Evolutionary conservation across 53 echinoderm and acorn worm genomes (phyloP).

Genomic region (Stichopus horrens): DNA sequence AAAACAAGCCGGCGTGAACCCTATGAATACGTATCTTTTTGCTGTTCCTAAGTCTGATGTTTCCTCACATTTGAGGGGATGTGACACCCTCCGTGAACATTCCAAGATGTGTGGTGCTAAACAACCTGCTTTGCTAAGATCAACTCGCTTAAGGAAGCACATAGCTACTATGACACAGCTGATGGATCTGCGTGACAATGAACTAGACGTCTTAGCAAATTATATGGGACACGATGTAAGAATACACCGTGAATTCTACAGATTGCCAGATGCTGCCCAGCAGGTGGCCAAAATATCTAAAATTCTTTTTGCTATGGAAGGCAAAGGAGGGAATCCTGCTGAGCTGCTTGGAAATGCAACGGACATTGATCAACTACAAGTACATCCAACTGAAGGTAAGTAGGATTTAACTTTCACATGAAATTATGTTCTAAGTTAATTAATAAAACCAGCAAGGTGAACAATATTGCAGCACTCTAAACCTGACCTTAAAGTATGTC

Average conservation of each 20-base stretch:
- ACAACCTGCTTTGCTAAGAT: slow-evolving; percentile 52
- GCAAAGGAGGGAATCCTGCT: slow-evolving; percentile 46
- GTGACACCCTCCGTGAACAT: slow-evolving; percentile 46
- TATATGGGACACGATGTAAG: slow-evolving; percentile 56
- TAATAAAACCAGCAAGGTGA: neutral
- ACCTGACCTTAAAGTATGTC: neutral
- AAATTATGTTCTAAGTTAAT: neutral
- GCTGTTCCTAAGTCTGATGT: slow-evolving; percentile 10
- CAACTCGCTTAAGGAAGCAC: slow-evolving; percentile 54
- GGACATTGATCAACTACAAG: neutral
- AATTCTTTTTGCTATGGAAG: slow-evolving; percentile 61
- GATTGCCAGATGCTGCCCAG: slow-evolving; percentile 50
- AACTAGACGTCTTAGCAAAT: slow-evolving; percentile 59
- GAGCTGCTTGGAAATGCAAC: slow-evolving; percentile 9
- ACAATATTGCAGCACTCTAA: neutral
- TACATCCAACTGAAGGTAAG: slow-evolving; percentile 15
- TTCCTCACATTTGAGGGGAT: slow-evolving; percentile 39
- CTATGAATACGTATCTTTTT: slow-evolving; percentile 36
- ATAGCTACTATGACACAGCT: slow-evolving; percentile 60
- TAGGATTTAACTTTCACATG: neutral
- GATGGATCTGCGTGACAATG: slow-evolving; percentile 56
- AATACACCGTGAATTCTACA: slow-evolving; percentile 54
- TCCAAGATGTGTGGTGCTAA: slow-evolving; percentile 50
- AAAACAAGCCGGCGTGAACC: slow-evolving; percentile 30
- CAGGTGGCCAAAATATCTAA: slow-evolving; percentile 71